Percentiles rank a stretch among this genome's conserved stretches.
These are phyloP conservation scores for Taeniopygia guttata DNA, from an alignment of 2,797 vertebrate genomes.

Conservation along the genomic window DNA sequence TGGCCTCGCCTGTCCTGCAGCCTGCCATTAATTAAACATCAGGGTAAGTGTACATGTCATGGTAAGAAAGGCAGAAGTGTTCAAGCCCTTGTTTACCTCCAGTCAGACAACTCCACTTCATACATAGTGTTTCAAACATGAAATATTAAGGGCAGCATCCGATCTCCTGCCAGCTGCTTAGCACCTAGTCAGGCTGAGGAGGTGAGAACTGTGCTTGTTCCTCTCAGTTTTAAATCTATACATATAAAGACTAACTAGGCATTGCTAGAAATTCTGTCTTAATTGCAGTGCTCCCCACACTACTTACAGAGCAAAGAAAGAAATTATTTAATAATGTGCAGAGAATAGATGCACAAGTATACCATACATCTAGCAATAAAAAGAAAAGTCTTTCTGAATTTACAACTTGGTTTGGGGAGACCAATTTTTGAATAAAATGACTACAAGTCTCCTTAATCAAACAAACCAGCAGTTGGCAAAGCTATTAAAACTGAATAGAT, in stretches of 20 bases:
- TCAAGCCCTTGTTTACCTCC: background rate
- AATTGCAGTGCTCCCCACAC: background rate
- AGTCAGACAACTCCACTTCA: background rate
- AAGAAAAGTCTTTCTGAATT: background rate
- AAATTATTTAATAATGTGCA: background rate
- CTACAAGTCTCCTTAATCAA: background rate
- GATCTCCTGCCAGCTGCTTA: background rate
- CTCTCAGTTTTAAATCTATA: background rate
- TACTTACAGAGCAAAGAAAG: background rate
- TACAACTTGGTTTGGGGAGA: background rate
- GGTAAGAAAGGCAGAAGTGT: background rate
- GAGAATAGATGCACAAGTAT: background rate
- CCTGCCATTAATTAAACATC: slow-evolving; percentile 66
- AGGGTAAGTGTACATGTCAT: rapidly evolving
- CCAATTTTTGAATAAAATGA: background rate
- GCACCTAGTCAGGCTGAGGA: background rate
- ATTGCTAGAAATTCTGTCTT: background rate
- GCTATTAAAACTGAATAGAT: background rate
- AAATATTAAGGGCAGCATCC: background rate
- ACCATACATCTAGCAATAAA: background rate
- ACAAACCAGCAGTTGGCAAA: background rate
- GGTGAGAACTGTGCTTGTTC: background rate
- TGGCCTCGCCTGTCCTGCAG: slow-evolving; percentile 94
- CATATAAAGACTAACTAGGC: background rate
- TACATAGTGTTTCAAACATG: background rate